Evolutionary conservation across 2,888 invertebrate genomes (phyloP).

Genomic region (Gnatocerus cornutus): DNA sequence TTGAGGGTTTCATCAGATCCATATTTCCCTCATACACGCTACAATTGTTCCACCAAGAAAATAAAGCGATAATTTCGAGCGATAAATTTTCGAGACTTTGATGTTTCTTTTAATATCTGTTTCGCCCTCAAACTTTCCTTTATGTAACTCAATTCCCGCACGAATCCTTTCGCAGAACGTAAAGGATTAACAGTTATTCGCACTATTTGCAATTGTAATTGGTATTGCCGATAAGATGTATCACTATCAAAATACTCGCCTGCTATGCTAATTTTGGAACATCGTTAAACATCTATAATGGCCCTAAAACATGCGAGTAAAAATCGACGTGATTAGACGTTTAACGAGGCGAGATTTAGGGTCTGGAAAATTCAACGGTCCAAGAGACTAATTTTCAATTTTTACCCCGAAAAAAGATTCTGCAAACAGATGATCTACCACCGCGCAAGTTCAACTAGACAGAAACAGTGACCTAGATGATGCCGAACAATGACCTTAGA

Average conservation of each 20-base stretch:
- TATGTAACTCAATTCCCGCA: constrained; percentile 18
- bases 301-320: constrained; percentile 28
- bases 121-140: constrained; percentile 21
- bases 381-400: constrained; percentile 14
- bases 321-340: constrained; percentile 29
- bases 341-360: constrained; percentile 18
- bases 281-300: constrained; percentile 38
- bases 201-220: constrained; percentile 42
- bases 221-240: constrained; percentile 40
- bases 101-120: constrained; percentile 39
- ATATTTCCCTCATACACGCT: constrained; percentile 35
- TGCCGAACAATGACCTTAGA: constrained; percentile 38
- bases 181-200: constrained; percentile 31
- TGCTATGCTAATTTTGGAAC: constrained; percentile 34
- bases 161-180: constrained; percentile 20
- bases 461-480: constrained; percentile 35
- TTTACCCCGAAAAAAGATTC: no score
- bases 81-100: constrained; percentile 33
- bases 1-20: constrained; percentile 31
- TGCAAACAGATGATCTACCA: constrained; percentile 10
- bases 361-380: constrained; percentile 3
- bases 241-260: constrained; percentile 34
- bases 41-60: constrained; percentile 40
- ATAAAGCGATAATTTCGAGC: constrained; percentile 36
- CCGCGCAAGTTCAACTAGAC: constrained; percentile 13